Conservation (phyloP, 2,888 invertebrate species). For the Idaea straminata region DNA sequence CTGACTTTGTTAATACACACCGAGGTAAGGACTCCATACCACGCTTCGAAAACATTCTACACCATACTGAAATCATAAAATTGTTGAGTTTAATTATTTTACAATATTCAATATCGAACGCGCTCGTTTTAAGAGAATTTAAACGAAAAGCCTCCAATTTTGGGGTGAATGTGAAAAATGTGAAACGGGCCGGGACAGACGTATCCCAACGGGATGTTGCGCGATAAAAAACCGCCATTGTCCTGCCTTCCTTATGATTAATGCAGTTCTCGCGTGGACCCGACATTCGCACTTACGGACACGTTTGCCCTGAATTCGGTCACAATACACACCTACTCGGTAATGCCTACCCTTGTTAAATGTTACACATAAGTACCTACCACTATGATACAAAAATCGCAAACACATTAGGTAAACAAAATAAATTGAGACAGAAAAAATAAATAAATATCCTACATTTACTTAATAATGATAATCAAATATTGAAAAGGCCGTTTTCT, state of each 20-base stretch:
- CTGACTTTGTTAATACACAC: background rate
- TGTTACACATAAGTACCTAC: conserved; percentile 4
- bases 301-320: conserved; percentile 11
- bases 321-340: conserved; percentile 10
- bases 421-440: background rate
- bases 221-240: conserved; percentile 58
- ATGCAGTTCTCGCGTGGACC: conserved; percentile 59
- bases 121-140: conserved; percentile 16
- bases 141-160: conserved; percentile 31
- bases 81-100: background rate
- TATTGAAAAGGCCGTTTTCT: too few species aligned
- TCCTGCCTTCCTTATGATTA: conserved; percentile 58
- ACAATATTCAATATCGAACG: background rate
- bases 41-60: background rate
- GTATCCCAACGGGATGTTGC: conserved; percentile 43
- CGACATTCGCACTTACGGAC: conserved; percentile 38
- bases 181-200: conserved; percentile 43
- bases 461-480: too few species aligned
- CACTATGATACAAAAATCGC: background rate
- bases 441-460: too few species aligned
- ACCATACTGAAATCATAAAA: background rate
- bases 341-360: background rate
- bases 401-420: background rate
- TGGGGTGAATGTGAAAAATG: conserved; percentile 50
- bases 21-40: background rate